Evolutionary conservation across 92 coral and sea anemone genomes (phyloP), one percentile per base, ranked within the genome.

Genomic region (Parazoanthus atlanticus): DNA sequence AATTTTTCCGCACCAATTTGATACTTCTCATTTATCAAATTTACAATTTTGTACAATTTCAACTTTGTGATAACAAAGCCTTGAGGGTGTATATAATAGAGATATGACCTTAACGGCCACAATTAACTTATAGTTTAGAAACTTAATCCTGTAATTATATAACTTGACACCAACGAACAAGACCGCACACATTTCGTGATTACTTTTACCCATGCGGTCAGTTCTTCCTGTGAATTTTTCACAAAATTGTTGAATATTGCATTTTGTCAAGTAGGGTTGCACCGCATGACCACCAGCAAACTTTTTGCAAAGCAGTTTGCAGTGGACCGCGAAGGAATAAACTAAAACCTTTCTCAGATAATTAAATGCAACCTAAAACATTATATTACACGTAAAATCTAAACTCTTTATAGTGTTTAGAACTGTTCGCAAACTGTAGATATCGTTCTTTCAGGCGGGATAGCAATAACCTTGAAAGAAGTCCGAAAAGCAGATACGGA

Each of bases 131-230:
- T 31, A 17, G 26, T 70, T 70, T 43, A 19, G 78, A 84, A 84
- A 84, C 28, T 28, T 84, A 84, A 84, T 70, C 78, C 87, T 41
- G 87, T 41, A 28, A 71, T 5, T 13, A 46, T 73, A 78, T 69
- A 70, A 43, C 43, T 41, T 52, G 76, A 43, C 87, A 84, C 77
- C 79, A 84, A 70, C 67, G 26, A 84, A 41, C 64, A 40, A 41
- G 66, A 84, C 87, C 87, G 67, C 87, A 84, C 87, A 61, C 79
- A 84, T 84, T 70, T 56, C 66, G 41, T 84, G 78, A 84, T 84
- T 31, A 71, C 52, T 30, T 70, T 71, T 71, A 49, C 41, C 32
- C 61, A 29, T 84, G 64, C 87, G 28, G 87, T 43, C 76, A 19
- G 61, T n/a, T 69, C 41, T 46, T 70, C 70, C 67, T 43, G 58